These are phyloP conservation scores for Hycleus phaleratus DNA, from an alignment of 1,140 invertebrate species.

Conservation along the genomic window DNA sequence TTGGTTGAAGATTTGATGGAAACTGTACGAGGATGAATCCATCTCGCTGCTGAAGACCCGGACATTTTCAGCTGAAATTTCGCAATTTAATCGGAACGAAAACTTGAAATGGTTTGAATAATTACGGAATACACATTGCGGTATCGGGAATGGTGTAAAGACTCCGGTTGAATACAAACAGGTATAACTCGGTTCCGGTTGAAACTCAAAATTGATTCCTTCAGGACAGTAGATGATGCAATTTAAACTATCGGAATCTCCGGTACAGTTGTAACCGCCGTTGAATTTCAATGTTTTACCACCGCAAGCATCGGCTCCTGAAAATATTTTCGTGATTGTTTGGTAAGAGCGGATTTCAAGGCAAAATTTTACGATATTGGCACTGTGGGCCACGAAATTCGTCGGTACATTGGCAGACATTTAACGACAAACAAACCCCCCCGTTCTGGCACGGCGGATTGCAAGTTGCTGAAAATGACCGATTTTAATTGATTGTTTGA, in stretches of 20 bases:
- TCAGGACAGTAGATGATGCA: slow-evolving; percentile 61
- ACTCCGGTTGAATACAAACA: slow-evolving; percentile 60
- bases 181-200: slow-evolving; percentile 54
- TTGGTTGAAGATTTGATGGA: slow-evolving; percentile 14
- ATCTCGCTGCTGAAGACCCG: neutral
- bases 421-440: slow-evolving; percentile 60
- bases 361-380: slow-evolving; percentile 59
- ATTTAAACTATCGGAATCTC: slow-evolving; percentile 48
- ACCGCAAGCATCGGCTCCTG: slow-evolving; percentile 52
- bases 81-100: no score
- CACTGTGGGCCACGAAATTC: slow-evolving; percentile 65
- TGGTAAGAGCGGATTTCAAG: neutral
- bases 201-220: slow-evolving; percentile 52
- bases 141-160: slow-evolving; percentile 62
- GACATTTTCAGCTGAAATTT: no score
- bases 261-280: slow-evolving; percentile 63
- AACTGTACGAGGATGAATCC: neutral
- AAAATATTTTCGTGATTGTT: slow-evolving; percentile 1
- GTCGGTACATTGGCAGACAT: slow-evolving; percentile 67
- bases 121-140: slow-evolving; percentile 65
- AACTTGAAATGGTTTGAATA: neutral
- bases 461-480: slow-evolving; percentile 40
- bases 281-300: slow-evolving; percentile 60
- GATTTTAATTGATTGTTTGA: no score
- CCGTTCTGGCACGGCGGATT: slow-evolving; percentile 66